Evolutionary conservation across 2,888 invertebrate genomes (phyloP).

Genomic region (Dryocosmus kuriphilus): DNA sequence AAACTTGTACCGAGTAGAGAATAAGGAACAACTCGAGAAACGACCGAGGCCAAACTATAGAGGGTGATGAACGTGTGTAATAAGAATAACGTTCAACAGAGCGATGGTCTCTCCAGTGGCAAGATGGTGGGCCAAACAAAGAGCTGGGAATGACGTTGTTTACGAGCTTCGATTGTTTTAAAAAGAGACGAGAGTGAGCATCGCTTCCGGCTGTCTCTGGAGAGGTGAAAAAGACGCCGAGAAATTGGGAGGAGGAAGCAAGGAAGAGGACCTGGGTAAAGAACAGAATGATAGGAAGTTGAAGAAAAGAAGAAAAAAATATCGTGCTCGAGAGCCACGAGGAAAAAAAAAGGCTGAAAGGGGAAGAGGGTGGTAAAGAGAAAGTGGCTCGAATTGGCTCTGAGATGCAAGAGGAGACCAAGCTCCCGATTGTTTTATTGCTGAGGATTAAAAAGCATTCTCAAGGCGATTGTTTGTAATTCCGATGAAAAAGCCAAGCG

Average conservation of each 20-base stretch:
- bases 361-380: conserved; percentile 11
- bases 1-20: not conserved
- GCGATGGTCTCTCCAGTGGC: conserved; percentile 39
- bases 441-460: conserved; percentile 55
- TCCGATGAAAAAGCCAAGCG: conserved; percentile 55
- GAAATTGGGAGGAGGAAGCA: conserved; percentile 37
- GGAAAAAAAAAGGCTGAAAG: conserved; percentile 11
- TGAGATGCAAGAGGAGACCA: conserved; percentile 46
- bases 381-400: not conserved
- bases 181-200: conserved; percentile 60
- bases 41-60: not conserved
- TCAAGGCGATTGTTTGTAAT: conserved; percentile 55
- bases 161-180: conserved; percentile 69
- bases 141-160: conserved; percentile 69
- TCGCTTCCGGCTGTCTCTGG: conserved; percentile 44
- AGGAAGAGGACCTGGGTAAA: conserved; percentile 39
- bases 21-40: not conserved
- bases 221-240: conserved; percentile 48
- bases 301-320: conserved; percentile 27
- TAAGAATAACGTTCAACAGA: conserved; percentile 9
- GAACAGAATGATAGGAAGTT: not conserved
- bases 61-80: conserved; percentile 15
- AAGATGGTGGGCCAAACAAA: conserved; percentile 66
- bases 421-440: conserved; percentile 55
- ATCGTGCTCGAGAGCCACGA: not conserved